These are phyloP conservation scores for Drepanosiphum platanoidis DNA, from an alignment of 2,888 invertebrate species.

Conservation along the genomic window DNA sequence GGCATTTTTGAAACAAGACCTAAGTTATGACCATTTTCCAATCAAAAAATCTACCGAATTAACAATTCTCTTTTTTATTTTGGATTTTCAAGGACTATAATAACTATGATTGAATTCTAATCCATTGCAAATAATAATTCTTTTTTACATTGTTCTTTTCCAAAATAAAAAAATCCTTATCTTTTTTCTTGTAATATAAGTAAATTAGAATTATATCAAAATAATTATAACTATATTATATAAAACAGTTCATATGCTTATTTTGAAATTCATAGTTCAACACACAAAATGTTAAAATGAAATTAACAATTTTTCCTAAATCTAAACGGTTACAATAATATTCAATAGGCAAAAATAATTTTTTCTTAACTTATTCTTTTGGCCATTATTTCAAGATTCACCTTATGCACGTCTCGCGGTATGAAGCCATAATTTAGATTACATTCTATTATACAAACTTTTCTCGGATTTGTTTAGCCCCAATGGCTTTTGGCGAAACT, in stretches of 20 bases:
- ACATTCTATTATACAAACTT: slow-evolving; percentile 61
- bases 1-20: neutral
- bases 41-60: neutral
- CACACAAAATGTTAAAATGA: no score
- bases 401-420: neutral
- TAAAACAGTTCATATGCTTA: no score
- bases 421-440: slow-evolving; percentile 57
- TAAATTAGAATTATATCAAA: no score
- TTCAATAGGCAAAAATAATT: neutral
- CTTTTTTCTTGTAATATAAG: neutral
- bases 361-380: slow-evolving; percentile 11
- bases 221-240: no score
- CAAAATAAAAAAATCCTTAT: neutral
- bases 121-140: neutral
- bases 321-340: neutral
- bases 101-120: slow-evolving; percentile 7
- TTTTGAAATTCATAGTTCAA: no score
- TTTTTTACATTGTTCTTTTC: neutral
- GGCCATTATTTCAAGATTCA: neutral
- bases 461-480: slow-evolving; percentile 57
- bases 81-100: neutral
- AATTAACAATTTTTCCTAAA: no score
- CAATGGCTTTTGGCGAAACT: slow-evolving; percentile 59
- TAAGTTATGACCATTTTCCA: slow-evolving; percentile 16
- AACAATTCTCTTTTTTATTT: slow-evolving; percentile 7